Evolutionary conservation across 2,797 vertebrate genomes (phyloP), one percentile per base, ranked within the genome.

Genomic region (Chelmon rostratus): DNA sequence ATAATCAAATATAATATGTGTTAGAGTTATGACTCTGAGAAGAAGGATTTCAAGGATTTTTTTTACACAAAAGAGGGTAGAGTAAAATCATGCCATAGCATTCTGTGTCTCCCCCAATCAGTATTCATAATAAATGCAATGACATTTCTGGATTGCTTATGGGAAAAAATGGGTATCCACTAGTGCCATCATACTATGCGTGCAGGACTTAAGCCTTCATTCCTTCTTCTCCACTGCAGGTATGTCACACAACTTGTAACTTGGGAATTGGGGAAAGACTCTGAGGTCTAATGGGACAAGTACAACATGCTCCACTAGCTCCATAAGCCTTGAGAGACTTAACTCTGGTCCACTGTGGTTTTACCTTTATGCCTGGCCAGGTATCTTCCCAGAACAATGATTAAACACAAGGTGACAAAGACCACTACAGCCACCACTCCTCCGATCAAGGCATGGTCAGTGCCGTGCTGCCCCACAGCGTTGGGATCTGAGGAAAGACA

Each of bases 341-440:
- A 47, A 74, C 64, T 83, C 68, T 49, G 62, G 44, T 74, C 84
- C 78, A 77, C 66, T 65, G 73, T 62, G 82, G 71, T 74, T 83
- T 96, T 70, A 99, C 98, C 98, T 99, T 99, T 99, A 99, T 99
- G 98, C 94, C 98, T 98, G 94, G 98, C 98, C 95, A 99, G 95
- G 91, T 99, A 99, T 88, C 98, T 97, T 85, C 98, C 98, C 87
- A 99, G 96, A 72, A 99, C 97, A 89, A 99, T 99, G 94, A 99
- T 99, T 95, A 99, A 97, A 95, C 98, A 99, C 92, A 99, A 91
- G 0, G 98, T 99, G 91, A 99, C 97, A 84, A 99, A 99, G 88
- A 99, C 98, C 89, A 99, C 98, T 53, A 99, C 98, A 38, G 98
- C 98, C 93, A 99, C 98, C 85, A 99, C 97, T 89, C 98, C 98